Percentiles rank a stretch among this genome's conserved stretches.
Evolutionary conservation across 2,888 invertebrate species (phyloP).

Genomic region (Syritta pipiens): DNA sequence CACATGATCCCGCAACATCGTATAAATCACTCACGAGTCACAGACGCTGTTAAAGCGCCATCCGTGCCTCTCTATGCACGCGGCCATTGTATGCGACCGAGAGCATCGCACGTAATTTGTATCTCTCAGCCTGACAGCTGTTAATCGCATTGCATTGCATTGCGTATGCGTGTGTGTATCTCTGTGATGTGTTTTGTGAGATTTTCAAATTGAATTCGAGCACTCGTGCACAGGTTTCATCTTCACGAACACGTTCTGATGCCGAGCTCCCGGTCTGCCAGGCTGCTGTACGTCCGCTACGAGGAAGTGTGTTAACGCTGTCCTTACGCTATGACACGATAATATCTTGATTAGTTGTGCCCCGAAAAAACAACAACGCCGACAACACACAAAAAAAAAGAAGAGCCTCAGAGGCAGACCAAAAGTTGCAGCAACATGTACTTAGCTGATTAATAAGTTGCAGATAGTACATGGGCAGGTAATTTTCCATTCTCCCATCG

Average conservation of each 20-base stretch:
- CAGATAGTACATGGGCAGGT: constrained; percentile 66
- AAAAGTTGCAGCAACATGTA: constrained; percentile 61
- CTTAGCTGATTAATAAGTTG: constrained; percentile 69
- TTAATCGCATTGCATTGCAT: constrained; percentile 53
- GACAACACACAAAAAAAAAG: background rate
- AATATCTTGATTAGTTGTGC: constrained; percentile 65
- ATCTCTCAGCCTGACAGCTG: constrained; percentile 53
- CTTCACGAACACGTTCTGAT: constrained; percentile 54
- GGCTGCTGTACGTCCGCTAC: too few species aligned
- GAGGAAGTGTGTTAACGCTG: constrained; percentile 68
- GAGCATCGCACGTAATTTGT: constrained; percentile 63
- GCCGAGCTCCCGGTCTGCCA: too few species aligned
- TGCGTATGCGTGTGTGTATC: too few species aligned
- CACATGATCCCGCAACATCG: constrained; percentile 39
- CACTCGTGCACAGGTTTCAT: constrained; percentile 37
- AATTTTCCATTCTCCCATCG: constrained; percentile 32
- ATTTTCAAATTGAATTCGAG: constrained; percentile 50
- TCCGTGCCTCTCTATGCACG: too few species aligned
- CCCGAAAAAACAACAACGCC: constrained; percentile 24
- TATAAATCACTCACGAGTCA: constrained; percentile 60
- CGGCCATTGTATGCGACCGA: constrained; percentile 43
- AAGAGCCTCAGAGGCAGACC: too few species aligned
- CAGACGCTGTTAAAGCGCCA: constrained; percentile 50
- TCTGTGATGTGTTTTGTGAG: constrained; percentile 1
- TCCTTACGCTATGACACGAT: constrained; percentile 62